phyloP scores from a whole-genome alignment of 2,797 vertebrate genomes.

The Molossus alvarezi region DNA sequence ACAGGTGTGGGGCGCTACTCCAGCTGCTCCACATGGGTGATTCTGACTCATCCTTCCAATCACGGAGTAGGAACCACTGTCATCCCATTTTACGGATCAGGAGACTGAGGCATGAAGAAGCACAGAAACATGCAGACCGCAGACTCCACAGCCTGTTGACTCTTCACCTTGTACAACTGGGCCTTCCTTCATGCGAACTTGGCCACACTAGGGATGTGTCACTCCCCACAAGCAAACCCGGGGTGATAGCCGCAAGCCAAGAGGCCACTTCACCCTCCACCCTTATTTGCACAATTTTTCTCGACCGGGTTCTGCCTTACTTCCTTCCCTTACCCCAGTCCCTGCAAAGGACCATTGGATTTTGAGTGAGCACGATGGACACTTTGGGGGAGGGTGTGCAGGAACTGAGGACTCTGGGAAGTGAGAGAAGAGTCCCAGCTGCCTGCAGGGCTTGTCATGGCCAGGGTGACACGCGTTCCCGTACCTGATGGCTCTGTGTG shows the following conservation, averaged over 20 bases:
- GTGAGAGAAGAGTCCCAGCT: not conserved
- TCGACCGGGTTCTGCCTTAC: accelerated
- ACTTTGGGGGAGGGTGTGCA: not conserved
- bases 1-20: accelerated
- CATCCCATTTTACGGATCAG: not conserved
- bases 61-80: no score
- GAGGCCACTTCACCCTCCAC: not conserved
- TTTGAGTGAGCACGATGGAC: not conserved
- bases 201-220: not conserved
- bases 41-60: not conserved
- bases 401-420: not conserved
- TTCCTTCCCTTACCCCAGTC: not conserved
- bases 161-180: not conserved
- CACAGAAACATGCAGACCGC: not conserved
- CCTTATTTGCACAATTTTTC: not conserved
- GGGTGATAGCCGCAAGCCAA: accelerated
- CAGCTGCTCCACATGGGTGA: not conserved
- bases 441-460: not conserved
- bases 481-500: not conserved
- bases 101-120: not conserved
- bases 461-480: not conserved
- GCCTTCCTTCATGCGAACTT: not conserved
- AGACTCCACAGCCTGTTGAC: not conserved
- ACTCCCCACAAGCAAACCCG: not conserved
- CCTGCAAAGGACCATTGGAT: not conserved